Percentiles rank a stretch among this genome's conserved stretches.
phyloP scores from a whole-genome alignment of 1,140 invertebrate species.

The Cylas formicarius region DNA sequence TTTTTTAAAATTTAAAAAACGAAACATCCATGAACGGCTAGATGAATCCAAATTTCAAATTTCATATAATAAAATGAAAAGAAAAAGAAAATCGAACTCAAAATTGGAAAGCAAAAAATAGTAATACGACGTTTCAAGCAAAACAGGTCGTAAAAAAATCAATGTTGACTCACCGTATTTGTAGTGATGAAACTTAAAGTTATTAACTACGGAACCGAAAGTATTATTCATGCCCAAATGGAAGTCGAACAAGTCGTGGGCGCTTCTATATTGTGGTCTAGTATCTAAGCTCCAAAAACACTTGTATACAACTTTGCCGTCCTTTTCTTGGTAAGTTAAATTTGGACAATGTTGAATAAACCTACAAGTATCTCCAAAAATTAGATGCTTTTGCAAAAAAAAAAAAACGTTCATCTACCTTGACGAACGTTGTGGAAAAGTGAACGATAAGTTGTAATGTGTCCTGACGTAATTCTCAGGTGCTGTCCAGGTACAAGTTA shows the following conservation, averaged over 20 bases:
- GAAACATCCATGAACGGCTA: too few species aligned
- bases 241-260: constrained; percentile 50
- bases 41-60: too few species aligned
- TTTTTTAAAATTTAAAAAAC: too few species aligned
- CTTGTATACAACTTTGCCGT: constrained; percentile 23
- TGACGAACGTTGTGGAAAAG: background rate
- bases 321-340: too few species aligned
- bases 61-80: background rate
- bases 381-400: too few species aligned
- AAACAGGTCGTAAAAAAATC: constrained; percentile 2
- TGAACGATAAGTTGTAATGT: constrained; percentile 23
- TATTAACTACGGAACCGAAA: constrained; percentile 46
- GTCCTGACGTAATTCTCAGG: constrained; percentile 46
- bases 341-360: too few species aligned
- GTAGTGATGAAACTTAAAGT: constrained; percentile 54
- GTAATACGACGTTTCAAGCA: background rate
- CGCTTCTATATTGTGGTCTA: constrained; percentile 53
- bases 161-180: constrained; percentile 30
- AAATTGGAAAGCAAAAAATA: constrained; percentile 1
- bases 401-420: too few species aligned
- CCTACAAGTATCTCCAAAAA: too few species aligned
- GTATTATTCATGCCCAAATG: constrained; percentile 47
- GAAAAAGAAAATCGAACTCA: constrained; percentile 6
- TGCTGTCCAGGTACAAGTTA: constrained; percentile 58
- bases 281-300: constrained; percentile 50